Evolutionary conservation across 2,888 invertebrate genomes (phyloP).

Genomic region (Diplolepis rosae): DNA sequence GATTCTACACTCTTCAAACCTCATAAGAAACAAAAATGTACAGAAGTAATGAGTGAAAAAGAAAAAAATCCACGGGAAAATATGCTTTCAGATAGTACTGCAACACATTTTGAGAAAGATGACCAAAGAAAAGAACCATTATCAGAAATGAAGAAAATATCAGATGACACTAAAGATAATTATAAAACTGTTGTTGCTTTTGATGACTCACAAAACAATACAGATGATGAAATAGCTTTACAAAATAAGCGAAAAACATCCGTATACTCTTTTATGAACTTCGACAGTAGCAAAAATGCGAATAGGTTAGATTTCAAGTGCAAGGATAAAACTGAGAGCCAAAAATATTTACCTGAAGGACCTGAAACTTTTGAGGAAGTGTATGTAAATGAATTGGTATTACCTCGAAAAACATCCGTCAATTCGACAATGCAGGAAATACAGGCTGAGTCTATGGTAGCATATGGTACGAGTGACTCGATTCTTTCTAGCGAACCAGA

Average conservation of each 20-base stretch:
- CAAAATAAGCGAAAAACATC: constrained; percentile 54
- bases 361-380: background rate
- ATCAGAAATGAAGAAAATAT: constrained; percentile 45
- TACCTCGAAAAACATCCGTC: constrained; percentile 34
- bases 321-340: constrained; percentile 32
- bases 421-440: constrained; percentile 45
- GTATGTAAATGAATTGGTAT: constrained; percentile 8
- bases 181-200: constrained; percentile 47
- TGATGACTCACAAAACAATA: background rate
- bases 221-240: constrained; percentile 45
- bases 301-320: constrained; percentile 46
- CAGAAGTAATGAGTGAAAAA: constrained; percentile 64
- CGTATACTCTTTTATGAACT: constrained; percentile 54
- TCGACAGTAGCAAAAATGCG: constrained; percentile 48
- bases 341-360: constrained; percentile 9
- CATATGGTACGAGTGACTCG: background rate
- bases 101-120: constrained; percentile 44
- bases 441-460: constrained; percentile 41
- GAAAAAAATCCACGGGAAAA: constrained; percentile 62
- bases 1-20: constrained; percentile 64
- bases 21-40: constrained; percentile 55
- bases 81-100: constrained; percentile 51
- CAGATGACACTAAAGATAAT: constrained; percentile 36
- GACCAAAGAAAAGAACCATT: constrained; percentile 45
- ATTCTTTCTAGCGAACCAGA: background rate